phyloP scores from a whole-genome alignment of 2,888 invertebrate genomes.

The Lepidochitona cinerea region DNA sequence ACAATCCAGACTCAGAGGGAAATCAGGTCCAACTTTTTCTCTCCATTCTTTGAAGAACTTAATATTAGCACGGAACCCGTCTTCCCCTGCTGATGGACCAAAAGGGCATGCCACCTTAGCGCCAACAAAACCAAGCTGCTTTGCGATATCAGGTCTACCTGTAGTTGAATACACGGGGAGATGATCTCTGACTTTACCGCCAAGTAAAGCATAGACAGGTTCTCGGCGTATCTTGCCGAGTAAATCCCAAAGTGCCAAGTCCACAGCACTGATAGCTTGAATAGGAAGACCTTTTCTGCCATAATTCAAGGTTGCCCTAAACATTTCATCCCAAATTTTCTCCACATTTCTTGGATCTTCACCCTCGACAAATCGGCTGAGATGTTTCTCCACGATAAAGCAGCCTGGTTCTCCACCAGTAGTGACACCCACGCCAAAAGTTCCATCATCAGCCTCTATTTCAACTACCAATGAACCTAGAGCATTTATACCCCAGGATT shows the following conservation, averaged over 20 bases:
- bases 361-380: slow-evolving; percentile 65
- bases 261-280: slow-evolving; percentile 65
- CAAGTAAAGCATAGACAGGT: slow-evolving; percentile 64
- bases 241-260: slow-evolving; percentile 66
- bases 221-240: slow-evolving; percentile 61
- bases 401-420: slow-evolving; percentile 66
- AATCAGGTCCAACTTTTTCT: slow-evolving; percentile 62
- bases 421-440: slow-evolving; percentile 61
- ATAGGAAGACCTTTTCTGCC: slow-evolving; percentile 64
- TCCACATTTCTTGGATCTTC: slow-evolving; percentile 64
- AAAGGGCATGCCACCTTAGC: slow-evolving; percentile 63
- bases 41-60: slow-evolving; percentile 59
- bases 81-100: slow-evolving; percentile 63
- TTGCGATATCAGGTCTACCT: slow-evolving; percentile 59
- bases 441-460: slow-evolving; percentile 64
- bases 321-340: slow-evolving; percentile 66
- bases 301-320: slow-evolving; percentile 62
- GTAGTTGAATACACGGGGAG: slow-evolving; percentile 66
- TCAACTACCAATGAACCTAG: slow-evolving; percentile 63
- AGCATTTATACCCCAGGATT: slow-evolving; percentile 68
- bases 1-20: slow-evolving; percentile 64
- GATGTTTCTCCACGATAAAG: slow-evolving; percentile 63
- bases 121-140: slow-evolving; percentile 63
- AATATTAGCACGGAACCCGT: slow-evolving; percentile 60
- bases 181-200: slow-evolving; percentile 64